Base-by-base conservation (phyloP, 2,888 invertebrate genomes). In the Osmoderma eremita region DNA sequence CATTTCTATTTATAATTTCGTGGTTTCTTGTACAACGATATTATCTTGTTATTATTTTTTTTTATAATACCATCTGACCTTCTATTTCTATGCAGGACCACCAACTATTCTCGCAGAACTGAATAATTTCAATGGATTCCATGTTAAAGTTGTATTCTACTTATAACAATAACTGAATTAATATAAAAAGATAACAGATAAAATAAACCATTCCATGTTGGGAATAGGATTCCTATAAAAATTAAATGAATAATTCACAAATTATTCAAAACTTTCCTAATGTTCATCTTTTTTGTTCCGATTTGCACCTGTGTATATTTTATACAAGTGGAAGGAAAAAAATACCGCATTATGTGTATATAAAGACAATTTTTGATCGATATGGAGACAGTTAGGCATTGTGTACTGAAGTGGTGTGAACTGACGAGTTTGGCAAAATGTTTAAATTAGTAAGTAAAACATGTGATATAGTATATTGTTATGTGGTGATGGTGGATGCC, bases 231-330 rank as follows among this genome's bases (percentile, higher is more conserved):
- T 45, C 24, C 15, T 48, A 30, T 15, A 24, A 18, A 24, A 61
- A 61, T 61, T 61, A 48, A 61, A 61, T 61, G 58, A 61, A 61
- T 61, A 61, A 61, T 61, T 61, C 58, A 61, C 58, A 13, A 17
- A 61, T 61, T 61, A n/a, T n/a, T n/a, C n/a, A n/a, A n/a, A 61
- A 61, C 45, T 61, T 61, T 45, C 58, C 24, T 45, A 61, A 61
- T 45, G 58, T 45, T 61, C 30, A 18, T 20, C 38, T 61, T 61
- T 22, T 58, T 58, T 58, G 17, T 45, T n/a, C 5, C 6, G 15
- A 58, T 61, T 36, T 30, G 45, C 58, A 61, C 45, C 45, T 61
- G 45, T 45, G 12, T 24, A 41, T 30, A 30, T 30, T 8, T 30
- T 30, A 30, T 30, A 30, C 10, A 30, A 8, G 10, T 42, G 22